These are phyloP conservation scores for Bruchidius siliquastri DNA, from an alignment of 2,888 invertebrate species.

Conservation along the genomic window DNA sequence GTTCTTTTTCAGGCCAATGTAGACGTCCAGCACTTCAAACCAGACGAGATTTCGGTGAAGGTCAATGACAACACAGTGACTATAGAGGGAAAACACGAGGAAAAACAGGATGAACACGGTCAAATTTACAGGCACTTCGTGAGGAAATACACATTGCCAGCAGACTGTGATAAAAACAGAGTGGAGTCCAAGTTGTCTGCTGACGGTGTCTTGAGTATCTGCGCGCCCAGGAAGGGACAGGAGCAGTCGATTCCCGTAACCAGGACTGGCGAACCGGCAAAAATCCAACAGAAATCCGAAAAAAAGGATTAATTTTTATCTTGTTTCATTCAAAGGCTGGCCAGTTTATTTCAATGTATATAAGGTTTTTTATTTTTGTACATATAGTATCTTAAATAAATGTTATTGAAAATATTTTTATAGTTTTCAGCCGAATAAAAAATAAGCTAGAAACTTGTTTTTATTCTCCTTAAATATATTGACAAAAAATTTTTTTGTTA, in stretches of 20 bases:
- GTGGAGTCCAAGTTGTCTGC: constrained; percentile 16
- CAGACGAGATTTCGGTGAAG: constrained; percentile 18
- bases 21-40: constrained; percentile 19
- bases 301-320: neutral
- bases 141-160: constrained; percentile 15
- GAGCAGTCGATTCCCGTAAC: constrained; percentile 12
- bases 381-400: neutral
- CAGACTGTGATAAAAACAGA: constrained; percentile 12
- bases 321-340: neutral
- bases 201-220: constrained; percentile 18
- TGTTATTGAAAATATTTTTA: neutral
- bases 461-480: too few relatives aligned
- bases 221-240: constrained; percentile 9
- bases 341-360: neutral
- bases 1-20: constrained; percentile 9
- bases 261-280: constrained; percentile 14
- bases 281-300: constrained; percentile 5
- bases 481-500: too few relatives aligned
- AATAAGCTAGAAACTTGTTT: too few relatives aligned
- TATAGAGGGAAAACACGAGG: constrained; percentile 17
- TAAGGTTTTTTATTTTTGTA: neutral
- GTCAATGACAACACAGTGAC: constrained; percentile 13
- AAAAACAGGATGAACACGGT: constrained; percentile 18
- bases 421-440: too few relatives aligned
- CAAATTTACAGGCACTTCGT: constrained; percentile 18